phyloP scores from a whole-genome alignment of 2,113 vertebrate genomes.

The Melanotaenia duboulayi region DNA sequence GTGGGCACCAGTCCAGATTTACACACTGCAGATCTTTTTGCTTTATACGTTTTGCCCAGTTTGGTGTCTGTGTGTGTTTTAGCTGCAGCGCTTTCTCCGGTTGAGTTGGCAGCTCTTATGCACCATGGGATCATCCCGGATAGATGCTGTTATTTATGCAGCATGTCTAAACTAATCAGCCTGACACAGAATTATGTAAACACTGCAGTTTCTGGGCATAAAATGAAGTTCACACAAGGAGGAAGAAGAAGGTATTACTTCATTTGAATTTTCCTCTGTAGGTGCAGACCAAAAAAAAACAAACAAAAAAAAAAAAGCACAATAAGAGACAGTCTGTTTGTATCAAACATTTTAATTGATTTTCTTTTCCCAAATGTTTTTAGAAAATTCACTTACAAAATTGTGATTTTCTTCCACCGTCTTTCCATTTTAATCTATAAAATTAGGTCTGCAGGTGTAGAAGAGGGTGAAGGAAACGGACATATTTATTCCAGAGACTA shows the following conservation, averaged over 20 bases:
- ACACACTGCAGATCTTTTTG: conserved; percentile 29
- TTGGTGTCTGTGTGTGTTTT: conserved; percentile 5
- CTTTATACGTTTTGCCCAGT: conserved; percentile 34
- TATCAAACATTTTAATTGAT: conserved; percentile 72
- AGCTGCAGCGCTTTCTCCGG: conserved; percentile 48
- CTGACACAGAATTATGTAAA: conserved; percentile 72
- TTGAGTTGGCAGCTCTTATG: conserved; percentile 60
- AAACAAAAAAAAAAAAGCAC: conserved; percentile 6
- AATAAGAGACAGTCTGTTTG: conserved; percentile 28
- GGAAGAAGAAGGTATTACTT: conserved; percentile 54
- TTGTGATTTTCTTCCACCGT: conserved; percentile 34
- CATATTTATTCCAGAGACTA: conserved; percentile 46
- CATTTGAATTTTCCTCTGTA: conserved; percentile 29
- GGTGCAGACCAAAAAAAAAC: conserved; percentile 10
- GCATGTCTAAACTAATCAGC: conserved; percentile 75
- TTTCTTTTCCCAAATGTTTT: conserved; percentile 44
- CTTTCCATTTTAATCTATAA: conserved; percentile 62
- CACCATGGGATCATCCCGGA: conserved; percentile 71
- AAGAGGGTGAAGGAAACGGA: conserved; percentile 59
- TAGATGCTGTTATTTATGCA: conserved; percentile 73
- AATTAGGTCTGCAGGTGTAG: conserved; percentile 59
- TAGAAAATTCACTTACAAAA: conserved; percentile 78
- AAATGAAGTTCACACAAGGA: conserved; percentile 37
- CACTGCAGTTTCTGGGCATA: conserved; percentile 69
- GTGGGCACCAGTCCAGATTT: conserved; percentile 22